Evolutionary conservation across 2,113 vertebrate genomes (phyloP).

Genomic region (Lathamus discolor): DNA sequence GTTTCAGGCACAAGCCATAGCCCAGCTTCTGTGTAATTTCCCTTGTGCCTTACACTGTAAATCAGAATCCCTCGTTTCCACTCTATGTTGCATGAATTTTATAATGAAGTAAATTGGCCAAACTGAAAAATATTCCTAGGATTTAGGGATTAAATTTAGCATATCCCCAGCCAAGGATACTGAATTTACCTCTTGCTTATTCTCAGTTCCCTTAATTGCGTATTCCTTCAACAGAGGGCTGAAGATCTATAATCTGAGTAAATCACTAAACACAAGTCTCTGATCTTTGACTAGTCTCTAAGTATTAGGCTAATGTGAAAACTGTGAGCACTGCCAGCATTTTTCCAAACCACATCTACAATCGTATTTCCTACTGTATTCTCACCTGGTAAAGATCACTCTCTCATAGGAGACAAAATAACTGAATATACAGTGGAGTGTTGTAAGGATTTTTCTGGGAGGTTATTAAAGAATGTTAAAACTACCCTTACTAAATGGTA

Average conservation of each 20-base stretch:
- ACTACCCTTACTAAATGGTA: not conserved
- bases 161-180: not conserved
- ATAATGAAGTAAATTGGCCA: not conserved
- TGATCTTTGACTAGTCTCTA: not conserved
- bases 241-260: not conserved
- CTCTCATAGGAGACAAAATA: not conserved
- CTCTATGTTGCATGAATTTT: not conserved
- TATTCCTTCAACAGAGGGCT: not conserved
- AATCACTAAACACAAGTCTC: not conserved
- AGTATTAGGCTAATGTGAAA: not conserved
- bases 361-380: not conserved
- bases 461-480: not conserved
- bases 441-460: not conserved
- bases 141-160: not conserved
- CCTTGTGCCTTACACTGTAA: not conserved
- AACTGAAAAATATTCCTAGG: not conserved
- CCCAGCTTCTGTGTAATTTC: not conserved
- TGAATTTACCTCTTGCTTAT: not conserved
- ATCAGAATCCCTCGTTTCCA: not conserved
- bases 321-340: not conserved
- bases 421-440: rapidly evolving
- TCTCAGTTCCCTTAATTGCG: not conserved
- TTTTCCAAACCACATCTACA: not conserved
- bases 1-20: rapidly evolving
- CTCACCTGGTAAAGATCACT: not conserved